Conservation (phyloP, 2,888 invertebrate species). For the Chirona hameri region DNA sequence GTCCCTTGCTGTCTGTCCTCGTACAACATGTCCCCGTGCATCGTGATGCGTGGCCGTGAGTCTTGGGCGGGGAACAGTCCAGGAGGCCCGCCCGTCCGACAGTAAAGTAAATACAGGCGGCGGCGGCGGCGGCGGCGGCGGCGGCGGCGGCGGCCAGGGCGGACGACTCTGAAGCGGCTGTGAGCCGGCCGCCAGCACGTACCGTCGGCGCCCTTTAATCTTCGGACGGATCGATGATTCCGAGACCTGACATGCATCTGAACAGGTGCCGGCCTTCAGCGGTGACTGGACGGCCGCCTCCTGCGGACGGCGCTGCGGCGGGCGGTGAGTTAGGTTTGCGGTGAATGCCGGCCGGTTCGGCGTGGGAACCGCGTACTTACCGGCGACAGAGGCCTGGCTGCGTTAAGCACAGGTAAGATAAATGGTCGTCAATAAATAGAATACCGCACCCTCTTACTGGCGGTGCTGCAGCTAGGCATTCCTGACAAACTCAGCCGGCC, state of each 20-base stretch:
- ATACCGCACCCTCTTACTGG: neutral
- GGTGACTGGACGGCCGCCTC: neutral
- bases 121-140: neutral
- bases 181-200: conserved; percentile 11
- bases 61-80: no score
- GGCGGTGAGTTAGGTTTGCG: neutral
- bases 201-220: conserved; percentile 13
- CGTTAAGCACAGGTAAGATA: neutral
- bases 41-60: no score
- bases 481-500: no score
- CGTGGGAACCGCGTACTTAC: conserved; percentile 13
- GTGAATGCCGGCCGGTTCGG: neutral
- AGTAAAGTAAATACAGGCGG: no score
- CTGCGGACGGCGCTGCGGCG: neutral
- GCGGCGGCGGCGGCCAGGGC: neutral
- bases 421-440: neutral
- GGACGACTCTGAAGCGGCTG: neutral
- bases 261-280: conserved; percentile 10
- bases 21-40: no score
- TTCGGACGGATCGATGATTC: conserved; percentile 27
- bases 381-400: neutral
- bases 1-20: no score
- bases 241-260: conserved; percentile 10
- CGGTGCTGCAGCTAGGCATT: no score
- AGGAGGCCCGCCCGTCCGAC: no score